Evolutionary conservation across 2,113 vertebrate genomes (phyloP), one percentile per base, ranked within the genome.

Genomic region (Sorex fumeus): DNA sequence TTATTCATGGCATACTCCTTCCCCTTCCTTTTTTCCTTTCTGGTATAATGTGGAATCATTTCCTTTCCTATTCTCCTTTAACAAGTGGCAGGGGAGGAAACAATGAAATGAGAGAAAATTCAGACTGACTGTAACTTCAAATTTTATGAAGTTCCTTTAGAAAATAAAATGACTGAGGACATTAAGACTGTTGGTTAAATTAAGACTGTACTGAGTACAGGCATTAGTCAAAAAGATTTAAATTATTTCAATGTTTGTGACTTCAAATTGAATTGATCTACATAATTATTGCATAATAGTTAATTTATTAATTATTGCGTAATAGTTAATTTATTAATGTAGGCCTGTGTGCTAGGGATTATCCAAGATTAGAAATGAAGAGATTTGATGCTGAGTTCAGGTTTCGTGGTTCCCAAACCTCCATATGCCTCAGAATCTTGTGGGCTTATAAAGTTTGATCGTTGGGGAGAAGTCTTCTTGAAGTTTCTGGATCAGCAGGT

Each of bases 61-160:
- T 95, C 93, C 50, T 77, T 88, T 77, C 82, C 80, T 66, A 47
- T 27, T 84, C 76, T 19, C 67, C 80, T 88, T 83, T 23, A 40
- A 40, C 79, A 50, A 27, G 25, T 77, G 84, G 90, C 84, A 92
- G 78, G 21, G 18, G 36, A 36, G 11, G 34, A 78, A 91, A 78
- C 23, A 80, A 86, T 53, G 32, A 84, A 81, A 86, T 34, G 13
- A 80, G 21, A 30, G 34, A 19, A 36, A 86, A 92, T 36, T 69
- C 50, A 36, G 4, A 34, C 19, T 87, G 72, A 75, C 45, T 30
- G 23, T 76, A 76, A 72, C 85, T 88, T 93, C 57, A 47, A 84
- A 81, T 81, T 72, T 50, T 80, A 79, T 43, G 60, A 53, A 57
- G 19, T 76, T 91, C 25, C 76, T 93, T 87, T 60, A 30, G 1